Evolutionary conservation across 2,888 invertebrate species (phyloP), one percentile per base, ranked within the genome.

Genomic region (Megaustenia siamemsis): DNA sequence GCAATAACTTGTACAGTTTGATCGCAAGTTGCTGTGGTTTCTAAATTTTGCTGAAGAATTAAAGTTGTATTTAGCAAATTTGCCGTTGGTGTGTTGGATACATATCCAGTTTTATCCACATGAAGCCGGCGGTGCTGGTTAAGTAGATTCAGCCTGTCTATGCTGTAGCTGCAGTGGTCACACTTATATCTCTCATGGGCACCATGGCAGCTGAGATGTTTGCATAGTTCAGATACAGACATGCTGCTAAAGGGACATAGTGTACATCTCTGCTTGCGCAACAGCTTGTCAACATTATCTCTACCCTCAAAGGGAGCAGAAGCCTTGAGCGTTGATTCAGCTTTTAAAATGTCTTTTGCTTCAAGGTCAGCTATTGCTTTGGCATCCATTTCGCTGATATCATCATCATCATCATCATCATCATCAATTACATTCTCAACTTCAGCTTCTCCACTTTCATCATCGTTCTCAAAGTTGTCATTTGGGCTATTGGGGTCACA

Each of bases 151-250:
- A 87, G 86, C 56, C 89, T 90, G 82, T 93, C 92, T 12, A 89
- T 87, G 78, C 92, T 91, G 87, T 91, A 92, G 82, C 91, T 90
- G 86, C 93, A 93, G 78, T 89, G 85, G 49, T 88, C 87, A 85
- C 92, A 92, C 45, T 88, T 88, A 86, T 89, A 91, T 77, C 88
- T 90, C 28, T 88, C 86, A 66, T 89, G 89, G 10, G 86, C 85
- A 21, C 89, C 90, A 84, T 91, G 92, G n/a, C 88, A 87, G 38
- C 87, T 82, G 38, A 84, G 73, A 86, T 92, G 91, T 78, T 89
- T 91, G 69, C 87, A 85, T 79, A 87, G 90, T 71, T 91, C 92
- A 53, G 84, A 84, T 63, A 81, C 82, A 56, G 90, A 89, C 83
- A 88, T 89, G 81, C 88, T 88, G 76, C 88, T 89, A 84, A 88